These are phyloP conservation scores for Nymphicus hollandicus DNA, from an alignment of 2,113 vertebrate species.

Conservation along the genomic window DNA sequence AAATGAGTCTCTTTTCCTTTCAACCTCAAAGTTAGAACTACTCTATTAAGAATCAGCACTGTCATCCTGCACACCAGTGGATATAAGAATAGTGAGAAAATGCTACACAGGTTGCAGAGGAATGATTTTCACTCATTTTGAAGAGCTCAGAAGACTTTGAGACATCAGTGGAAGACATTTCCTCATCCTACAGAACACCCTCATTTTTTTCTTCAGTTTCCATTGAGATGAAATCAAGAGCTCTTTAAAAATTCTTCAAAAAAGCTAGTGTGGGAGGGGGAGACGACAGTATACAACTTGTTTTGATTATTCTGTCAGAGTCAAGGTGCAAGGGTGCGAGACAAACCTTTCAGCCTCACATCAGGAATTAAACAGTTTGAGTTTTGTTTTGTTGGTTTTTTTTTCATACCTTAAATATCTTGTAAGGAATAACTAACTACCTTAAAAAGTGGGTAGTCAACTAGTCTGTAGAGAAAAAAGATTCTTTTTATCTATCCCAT, in stretches of 20 bases:
- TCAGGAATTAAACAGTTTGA: not conserved
- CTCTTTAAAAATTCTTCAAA: not conserved
- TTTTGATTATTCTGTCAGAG: not conserved
- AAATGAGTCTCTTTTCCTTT: not conserved
- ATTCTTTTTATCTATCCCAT: not conserved
- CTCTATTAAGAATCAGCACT: not conserved
- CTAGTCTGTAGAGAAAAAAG: not conserved
- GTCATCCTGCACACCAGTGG: not conserved
- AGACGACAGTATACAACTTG: not conserved
- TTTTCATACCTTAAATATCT: not conserved
- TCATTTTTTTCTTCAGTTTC: not conserved
- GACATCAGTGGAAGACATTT: not conserved
- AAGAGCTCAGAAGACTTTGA: not conserved
- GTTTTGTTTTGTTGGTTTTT: not conserved
- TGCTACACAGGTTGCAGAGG: not conserved
- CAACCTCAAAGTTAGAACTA: not conserved
- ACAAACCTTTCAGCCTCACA: not conserved
- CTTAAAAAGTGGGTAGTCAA: not conserved
- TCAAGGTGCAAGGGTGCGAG: not conserved
- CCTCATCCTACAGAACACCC: not conserved
- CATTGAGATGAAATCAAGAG: not conserved
- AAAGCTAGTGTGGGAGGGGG: rapidly evolving
- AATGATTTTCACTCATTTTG: not conserved
- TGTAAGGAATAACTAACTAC: not conserved
- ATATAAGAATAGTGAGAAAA: not conserved